phyloP scores from a whole-genome alignment of 2,797 vertebrate genomes.

The Ficedula albicollis region DNA sequence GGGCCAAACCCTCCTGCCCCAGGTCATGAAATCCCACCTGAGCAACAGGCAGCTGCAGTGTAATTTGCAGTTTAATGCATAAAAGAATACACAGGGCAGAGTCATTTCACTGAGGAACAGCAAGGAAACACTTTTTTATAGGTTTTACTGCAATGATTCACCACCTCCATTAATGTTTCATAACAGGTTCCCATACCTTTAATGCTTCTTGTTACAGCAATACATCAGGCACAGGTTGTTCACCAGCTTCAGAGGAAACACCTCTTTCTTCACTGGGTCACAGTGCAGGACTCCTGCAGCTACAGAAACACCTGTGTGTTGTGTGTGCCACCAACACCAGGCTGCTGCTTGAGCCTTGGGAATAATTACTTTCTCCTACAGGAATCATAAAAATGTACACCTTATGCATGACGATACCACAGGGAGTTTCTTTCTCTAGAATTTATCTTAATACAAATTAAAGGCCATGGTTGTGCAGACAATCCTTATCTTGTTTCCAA shows the following conservation, averaged over 20 bases:
- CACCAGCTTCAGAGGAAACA: background rate
- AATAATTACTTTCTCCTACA: background rate
- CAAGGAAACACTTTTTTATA: rapidly evolving
- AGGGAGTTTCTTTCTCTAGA: background rate
- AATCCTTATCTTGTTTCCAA: background rate
- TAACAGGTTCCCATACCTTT: rapidly evolving
- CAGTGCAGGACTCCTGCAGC: background rate
- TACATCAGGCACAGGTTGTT: background rate
- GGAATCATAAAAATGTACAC: too few relatives aligned
- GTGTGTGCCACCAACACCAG: background rate
- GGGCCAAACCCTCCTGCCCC: too few relatives aligned
- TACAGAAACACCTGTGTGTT: rapidly evolving
- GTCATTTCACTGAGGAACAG: background rate
- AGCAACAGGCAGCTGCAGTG: rapidly evolving
- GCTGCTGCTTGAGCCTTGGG: background rate
- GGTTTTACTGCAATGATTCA: background rate
- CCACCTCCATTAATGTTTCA: background rate
- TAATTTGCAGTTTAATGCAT: background rate
- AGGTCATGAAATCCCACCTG: background rate
- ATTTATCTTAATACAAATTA: background rate
- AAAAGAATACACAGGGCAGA: rapidly evolving
- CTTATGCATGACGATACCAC: background rate
- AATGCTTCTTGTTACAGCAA: rapidly evolving
- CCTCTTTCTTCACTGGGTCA: background rate
- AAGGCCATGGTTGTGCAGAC: background rate